phyloP scores from a whole-genome alignment of 2,113 vertebrate species.

The Plectropomus leopardus region DNA sequence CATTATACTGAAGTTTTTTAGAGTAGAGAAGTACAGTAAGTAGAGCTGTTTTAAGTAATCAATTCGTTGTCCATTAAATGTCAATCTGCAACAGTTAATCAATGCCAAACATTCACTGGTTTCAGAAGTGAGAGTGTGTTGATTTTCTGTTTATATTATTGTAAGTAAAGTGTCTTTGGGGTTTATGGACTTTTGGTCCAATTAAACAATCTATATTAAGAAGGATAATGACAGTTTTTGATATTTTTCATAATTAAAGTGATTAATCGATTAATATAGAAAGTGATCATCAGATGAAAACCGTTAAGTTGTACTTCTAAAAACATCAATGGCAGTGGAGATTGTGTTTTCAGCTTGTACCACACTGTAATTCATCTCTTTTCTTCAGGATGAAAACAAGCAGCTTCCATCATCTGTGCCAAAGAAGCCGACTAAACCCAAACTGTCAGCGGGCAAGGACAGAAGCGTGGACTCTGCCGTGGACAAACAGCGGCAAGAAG shows the following conservation, averaged over 20 bases:
- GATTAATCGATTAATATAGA: neutral
- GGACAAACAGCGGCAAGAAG: slow-evolving; percentile 98
- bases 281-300: neutral
- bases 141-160: neutral
- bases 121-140: neutral
- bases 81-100: neutral
- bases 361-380: neutral
- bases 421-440: slow-evolving; percentile 95
- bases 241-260: neutral
- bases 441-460: slow-evolving; percentile 90
- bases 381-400: slow-evolving; percentile 93
- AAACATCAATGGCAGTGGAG: neutral
- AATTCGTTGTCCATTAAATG: neutral
- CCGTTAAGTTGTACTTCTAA: neutral
- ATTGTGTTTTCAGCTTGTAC: neutral
- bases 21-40: neutral
- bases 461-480: slow-evolving; percentile 89
- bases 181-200: neutral
- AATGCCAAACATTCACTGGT: neutral
- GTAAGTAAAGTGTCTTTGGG: neutral
- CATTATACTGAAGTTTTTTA: neutral
- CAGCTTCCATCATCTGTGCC: slow-evolving; percentile 93
- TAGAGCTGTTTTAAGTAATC: neutral
- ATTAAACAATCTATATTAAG: neutral
- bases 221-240: neutral